A percentile compares a stretch with the other conserved stretches of the same genome.
Evolutionary conservation across 35 echinoderm and acorn worm genomes (phyloP).

Genomic region (Stichopus chloronotus): DNA sequence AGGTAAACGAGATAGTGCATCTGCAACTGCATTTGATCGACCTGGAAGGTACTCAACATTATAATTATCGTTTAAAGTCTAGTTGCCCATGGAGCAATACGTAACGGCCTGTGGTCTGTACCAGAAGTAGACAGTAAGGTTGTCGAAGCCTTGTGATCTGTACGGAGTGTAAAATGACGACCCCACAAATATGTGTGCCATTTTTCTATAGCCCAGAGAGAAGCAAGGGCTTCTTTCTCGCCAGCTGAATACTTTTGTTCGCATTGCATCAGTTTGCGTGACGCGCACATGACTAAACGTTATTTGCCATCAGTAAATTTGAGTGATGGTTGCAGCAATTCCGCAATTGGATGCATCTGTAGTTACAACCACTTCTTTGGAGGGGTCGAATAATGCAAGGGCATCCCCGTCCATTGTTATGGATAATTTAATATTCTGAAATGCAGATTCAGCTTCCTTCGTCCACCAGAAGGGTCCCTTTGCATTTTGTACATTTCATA

Average conservation of each 20-base stretch:
- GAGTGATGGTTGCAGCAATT: conserved; percentile 61
- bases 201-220: too few species aligned
- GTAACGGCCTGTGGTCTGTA: conserved; percentile 60
- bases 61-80: conserved; percentile 53
- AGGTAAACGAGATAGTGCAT: conserved; percentile 48
- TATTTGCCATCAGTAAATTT: conserved; percentile 47
- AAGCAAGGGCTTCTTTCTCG: too few species aligned
- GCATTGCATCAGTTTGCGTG: conserved; percentile 22
- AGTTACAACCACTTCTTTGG: too few species aligned
- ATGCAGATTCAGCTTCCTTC: too few species aligned
- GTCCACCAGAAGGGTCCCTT: too few species aligned
- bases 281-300: conserved; percentile 46
- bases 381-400: conserved; percentile 55
- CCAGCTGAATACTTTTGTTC: too few species aligned
- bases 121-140: conserved; percentile 61
- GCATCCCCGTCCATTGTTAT: conserved; percentile 5
- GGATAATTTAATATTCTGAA: conserved; percentile 49
- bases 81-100: conserved; percentile 64
- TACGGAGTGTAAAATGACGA: conserved; percentile 74
- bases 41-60: conserved; percentile 53
- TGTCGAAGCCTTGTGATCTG: conserved; percentile 67
- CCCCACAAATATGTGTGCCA: conserved; percentile 75
- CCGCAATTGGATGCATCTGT: conserved; percentile 69
- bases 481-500: too few species aligned
- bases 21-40: conserved; percentile 43